Evolutionary conservation across 2,888 invertebrate genomes (phyloP), one percentile per base, ranked within the genome.

Genomic region (Drosophila nr. medialis): DNA sequence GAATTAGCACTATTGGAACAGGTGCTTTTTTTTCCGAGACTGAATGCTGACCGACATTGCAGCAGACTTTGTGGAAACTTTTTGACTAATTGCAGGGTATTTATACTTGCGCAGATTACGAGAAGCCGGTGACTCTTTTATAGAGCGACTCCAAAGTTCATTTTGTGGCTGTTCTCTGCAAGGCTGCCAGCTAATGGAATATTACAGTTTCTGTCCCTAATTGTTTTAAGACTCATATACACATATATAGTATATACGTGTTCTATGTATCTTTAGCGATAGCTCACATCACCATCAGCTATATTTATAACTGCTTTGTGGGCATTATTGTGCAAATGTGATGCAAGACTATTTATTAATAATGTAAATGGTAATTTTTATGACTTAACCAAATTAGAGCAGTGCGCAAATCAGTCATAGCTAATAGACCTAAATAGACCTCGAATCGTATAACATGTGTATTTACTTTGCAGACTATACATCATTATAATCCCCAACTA

Each of bases 1-100:
- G 90, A 90, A 70, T 66, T 53, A 24, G 56, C 80, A 71, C 5
- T 54, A 72, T 40, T 50, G 32, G 8, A 21, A 51, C 60, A 60
- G 65, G 70, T 67, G 45, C 29, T 78, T 75, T 63, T n/a, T 75
- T 69, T 2, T 29, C 18, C 42, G 13, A 36, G 32, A 15, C 59
- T 51, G 8, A 45, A 8, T 4, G 45, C 2, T 36, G 24, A 34
- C 30, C 45, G 36, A 34, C 21, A 48, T 27, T 77, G 64, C 55
- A 38, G 51, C 70, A 81, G 77, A 87, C 80, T 83, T 80, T 21
- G 50, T 66, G 90, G 88, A 89, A 87, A 87, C 83, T 75, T 87
- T 82, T 58, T 61, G 50, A 40, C 45, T 83, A 45, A 65, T 77
- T 64, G 58, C 58, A 27, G 72, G 71, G 81, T 76, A 81, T 89